These are phyloP conservation scores for Macrophya alboannulata DNA, from an alignment of 2,888 invertebrate species.

Conservation along the genomic window DNA sequence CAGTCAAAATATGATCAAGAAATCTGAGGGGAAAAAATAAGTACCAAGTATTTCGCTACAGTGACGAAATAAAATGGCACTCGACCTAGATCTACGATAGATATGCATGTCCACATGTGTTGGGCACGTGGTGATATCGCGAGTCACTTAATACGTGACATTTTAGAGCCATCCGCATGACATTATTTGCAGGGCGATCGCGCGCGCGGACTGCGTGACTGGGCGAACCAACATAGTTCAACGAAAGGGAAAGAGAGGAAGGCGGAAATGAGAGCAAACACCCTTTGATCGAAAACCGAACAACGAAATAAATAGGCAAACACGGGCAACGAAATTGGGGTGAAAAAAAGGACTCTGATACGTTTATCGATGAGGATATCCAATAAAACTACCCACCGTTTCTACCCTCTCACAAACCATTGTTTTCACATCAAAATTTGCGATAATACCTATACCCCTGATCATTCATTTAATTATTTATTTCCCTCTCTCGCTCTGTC, in stretches of 20 bases:
- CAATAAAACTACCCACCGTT: slow-evolving; percentile 20
- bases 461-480: not conserved
- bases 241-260: slow-evolving; percentile 24
- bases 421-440: slow-evolving; percentile 18
- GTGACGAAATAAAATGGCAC: not conserved
- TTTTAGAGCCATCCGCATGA: not conserved
- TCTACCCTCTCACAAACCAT: slow-evolving; percentile 1
- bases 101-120: not conserved
- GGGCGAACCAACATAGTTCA: slow-evolving; percentile 6
- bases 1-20: not conserved
- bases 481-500: not conserved
- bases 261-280: slow-evolving; percentile 25
- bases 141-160: slow-evolving; percentile 20
- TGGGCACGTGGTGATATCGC: not conserved
- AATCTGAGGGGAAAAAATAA: not conserved
- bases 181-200: slow-evolving; percentile 37
- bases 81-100: slow-evolving; percentile 5
- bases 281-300: slow-evolving; percentile 44
- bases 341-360: slow-evolving; percentile 42
- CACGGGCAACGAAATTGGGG: slow-evolving; percentile 19
- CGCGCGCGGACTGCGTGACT: slow-evolving; percentile 18
- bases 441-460: not conserved
- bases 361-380: slow-evolving; percentile 34
- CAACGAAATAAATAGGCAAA: slow-evolving; percentile 37
- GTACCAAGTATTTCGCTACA: not conserved